A percentile compares a stretch with the other conserved stretches of the same genome.
Conservation (phyloP, 2,113 vertebrate genomes). For the Lichenostomus cassidix region DNA sequence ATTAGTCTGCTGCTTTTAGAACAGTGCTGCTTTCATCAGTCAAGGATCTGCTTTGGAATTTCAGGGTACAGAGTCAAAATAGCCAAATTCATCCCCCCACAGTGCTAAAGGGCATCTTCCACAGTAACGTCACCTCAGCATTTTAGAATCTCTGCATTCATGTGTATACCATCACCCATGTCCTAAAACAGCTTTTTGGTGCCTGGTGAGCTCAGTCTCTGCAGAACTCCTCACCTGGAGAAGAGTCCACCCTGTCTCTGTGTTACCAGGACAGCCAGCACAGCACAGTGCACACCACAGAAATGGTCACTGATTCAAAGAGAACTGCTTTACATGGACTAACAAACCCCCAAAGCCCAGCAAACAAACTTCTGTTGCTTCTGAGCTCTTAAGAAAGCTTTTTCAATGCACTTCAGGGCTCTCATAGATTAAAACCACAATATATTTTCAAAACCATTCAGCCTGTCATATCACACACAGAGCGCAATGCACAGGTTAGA, state of each 20-base stretch:
- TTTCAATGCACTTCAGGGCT: not conserved
- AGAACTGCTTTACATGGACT: not conserved
- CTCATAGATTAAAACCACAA: not conserved
- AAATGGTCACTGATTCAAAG: not conserved
- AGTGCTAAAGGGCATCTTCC: not conserved
- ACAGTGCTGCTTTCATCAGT: not conserved
- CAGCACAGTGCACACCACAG: not conserved
- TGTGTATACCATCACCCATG: accelerated
- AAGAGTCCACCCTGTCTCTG: not conserved
- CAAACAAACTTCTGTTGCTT: not conserved
- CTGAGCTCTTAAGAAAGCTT: not conserved
- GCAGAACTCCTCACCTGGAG: not conserved
- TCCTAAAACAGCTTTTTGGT: not conserved
- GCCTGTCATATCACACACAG: not conserved
- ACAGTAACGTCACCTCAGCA: accelerated
- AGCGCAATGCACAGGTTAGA: not conserved
- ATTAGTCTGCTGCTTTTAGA: not conserved
- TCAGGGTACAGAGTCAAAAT: not conserved
- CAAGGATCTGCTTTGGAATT: not conserved
- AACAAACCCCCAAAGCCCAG: not conserved
- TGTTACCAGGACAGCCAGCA: not conserved
- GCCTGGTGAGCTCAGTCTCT: not conserved
- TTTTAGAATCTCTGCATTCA: accelerated
- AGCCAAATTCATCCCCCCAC: not conserved
- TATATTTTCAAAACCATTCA: not conserved